Conservation (phyloP, 2,888 invertebrate genomes). For the Drosophila falleni region DNA sequence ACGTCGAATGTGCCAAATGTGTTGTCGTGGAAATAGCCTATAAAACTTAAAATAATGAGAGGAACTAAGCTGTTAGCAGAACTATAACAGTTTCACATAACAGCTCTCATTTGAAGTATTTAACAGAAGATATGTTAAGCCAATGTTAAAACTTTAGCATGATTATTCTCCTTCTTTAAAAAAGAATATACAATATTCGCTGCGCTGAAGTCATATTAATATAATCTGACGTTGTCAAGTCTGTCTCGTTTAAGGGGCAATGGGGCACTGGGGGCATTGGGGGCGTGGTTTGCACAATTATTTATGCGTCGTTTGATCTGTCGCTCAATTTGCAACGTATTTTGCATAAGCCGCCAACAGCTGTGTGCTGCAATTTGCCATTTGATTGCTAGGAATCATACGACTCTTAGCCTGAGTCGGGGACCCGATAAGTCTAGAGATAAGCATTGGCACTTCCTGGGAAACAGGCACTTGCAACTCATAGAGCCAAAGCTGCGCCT, state of each 20-base stretch:
- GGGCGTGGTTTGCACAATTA: constrained; percentile 44
- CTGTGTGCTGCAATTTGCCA: constrained; percentile 32
- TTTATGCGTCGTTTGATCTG: constrained; percentile 62
- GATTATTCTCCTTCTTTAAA: not conserved
- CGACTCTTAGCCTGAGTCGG: constrained; percentile 6
- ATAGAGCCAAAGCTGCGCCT: constrained; percentile 9
- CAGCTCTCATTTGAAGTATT: too few species aligned
- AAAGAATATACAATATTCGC: not conserved
- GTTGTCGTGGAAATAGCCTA: too few species aligned
- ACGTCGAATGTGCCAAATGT: too few species aligned
- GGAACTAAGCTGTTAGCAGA: too few species aligned
- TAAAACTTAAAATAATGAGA: too few species aligned
- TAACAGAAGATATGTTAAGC: too few species aligned
- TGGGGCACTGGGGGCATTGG: constrained; percentile 1
- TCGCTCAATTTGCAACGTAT: constrained; percentile 39
- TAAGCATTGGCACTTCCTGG: constrained; percentile 48
- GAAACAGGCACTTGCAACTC: not conserved
- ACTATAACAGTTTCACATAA: too few species aligned
- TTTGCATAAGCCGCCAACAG: constrained; percentile 50
- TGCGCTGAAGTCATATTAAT: not conserved
- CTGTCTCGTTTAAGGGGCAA: constrained; percentile 1
- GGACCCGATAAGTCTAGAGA: constrained; percentile 43
- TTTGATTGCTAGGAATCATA: constrained; percentile 35
- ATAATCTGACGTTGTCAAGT: constrained; percentile 3
- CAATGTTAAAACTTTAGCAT: not conserved